Percentiles rank a stretch among this genome's conserved stretches.
Evolutionary conservation across 2,797 vertebrate species (phyloP).

Genomic region (Diplodus sargus): DNA sequence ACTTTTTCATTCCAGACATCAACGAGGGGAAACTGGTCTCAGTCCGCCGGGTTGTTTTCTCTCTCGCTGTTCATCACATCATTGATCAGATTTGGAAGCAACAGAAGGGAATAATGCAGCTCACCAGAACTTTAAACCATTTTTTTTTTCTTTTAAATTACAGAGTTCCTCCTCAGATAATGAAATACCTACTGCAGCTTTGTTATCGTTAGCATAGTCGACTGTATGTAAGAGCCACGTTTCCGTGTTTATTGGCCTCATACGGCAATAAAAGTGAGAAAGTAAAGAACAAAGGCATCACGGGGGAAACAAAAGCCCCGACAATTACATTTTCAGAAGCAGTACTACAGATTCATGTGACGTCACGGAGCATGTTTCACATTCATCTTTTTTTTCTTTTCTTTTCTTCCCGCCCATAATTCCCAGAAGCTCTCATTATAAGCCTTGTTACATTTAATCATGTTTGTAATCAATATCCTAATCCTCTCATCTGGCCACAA

Average conservation of each 20-base stretch:
- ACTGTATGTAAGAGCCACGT: neutral
- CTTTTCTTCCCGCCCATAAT: neutral
- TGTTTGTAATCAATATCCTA: constrained; percentile 68
- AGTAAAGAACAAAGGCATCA: neutral
- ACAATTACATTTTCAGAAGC: constrained; percentile 11
- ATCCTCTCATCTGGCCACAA: constrained; percentile 59
- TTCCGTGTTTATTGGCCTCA: constrained; percentile 25
- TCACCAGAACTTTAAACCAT: neutral
- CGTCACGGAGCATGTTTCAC: constrained; percentile 20
- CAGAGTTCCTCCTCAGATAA: constrained; percentile 23
- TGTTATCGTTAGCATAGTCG: constrained; percentile 11
- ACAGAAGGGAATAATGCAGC: constrained; percentile 30
- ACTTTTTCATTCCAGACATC: constrained; percentile 36
- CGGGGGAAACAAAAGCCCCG: neutral
- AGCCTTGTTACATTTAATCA: constrained; percentile 62
- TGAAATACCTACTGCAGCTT: constrained; percentile 26
- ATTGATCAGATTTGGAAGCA: constrained; percentile 51
- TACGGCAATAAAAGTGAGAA: neutral
- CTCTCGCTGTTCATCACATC: constrained; percentile 18
- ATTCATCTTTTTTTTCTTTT: neutral
- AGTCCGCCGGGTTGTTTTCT: constrained; percentile 22
- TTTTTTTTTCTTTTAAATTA: neutral
- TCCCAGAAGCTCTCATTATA: constrained; percentile 56
- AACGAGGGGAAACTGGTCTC: constrained; percentile 1
- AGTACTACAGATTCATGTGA: neutral